Evolutionary conservation across 2,797 vertebrate species (phyloP), one percentile per base, ranked within the genome.

Genomic region (Amblyraja radiata): DNA sequence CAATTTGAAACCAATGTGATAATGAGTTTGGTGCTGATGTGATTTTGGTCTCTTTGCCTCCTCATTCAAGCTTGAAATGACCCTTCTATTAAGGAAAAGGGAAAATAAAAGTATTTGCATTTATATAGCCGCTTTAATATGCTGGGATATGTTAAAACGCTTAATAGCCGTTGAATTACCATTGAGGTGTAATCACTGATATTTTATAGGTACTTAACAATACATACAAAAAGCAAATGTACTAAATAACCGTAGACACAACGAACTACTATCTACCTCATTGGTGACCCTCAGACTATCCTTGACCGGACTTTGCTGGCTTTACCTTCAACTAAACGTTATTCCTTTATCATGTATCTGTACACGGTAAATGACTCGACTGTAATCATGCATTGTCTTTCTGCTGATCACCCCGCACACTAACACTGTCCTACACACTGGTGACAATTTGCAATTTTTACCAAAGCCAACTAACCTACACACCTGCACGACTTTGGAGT

Each of bases 1-100:
- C 54, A 84, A 63, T 61, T 16, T 84, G 14, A 84, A 28, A n/a
- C 28, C n/a, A 63, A 61, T n/a, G 11, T 63, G 83, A n/a, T 84
- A 61, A 84, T 84, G 83, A 28, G 58, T 84, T 84, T 84, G 23
- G 11, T 84, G n/a, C 58, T n/a, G n/a, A 84, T 61, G 25, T 84
- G 58, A 61, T 84, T 63, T 63, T 25, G n/a, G 25, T 58, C 77
- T 32, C 28, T n/a, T 3, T 14, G 54, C 28, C 58, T 63, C 83
- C 63, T 84, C 58, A 61, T n/a, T 63, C 83, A 13, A 84, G 83
- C 54, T n/a, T 84, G 83, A 63, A 63, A 61, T 63, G 83, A 63
- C 54, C 83, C 83, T 63, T 84, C 36, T 13, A n/a, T 63, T 63
- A 84, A 83, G 28, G n/a, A 78, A 36, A 36, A 6, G 76, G 4